Evolutionary conservation across 2,888 invertebrate species (phyloP).

Genomic region (Parnassius glacialis): DNA sequence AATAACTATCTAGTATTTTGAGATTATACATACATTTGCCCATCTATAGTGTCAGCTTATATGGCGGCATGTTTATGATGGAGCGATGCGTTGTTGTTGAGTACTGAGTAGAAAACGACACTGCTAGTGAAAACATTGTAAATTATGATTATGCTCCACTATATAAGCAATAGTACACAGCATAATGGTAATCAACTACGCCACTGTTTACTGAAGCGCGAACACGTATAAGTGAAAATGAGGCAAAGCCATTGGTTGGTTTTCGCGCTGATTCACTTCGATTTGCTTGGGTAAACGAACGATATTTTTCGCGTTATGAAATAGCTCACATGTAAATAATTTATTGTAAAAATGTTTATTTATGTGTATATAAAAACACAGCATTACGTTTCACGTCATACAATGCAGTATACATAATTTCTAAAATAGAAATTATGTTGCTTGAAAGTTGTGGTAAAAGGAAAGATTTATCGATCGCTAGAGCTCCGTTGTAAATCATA

Average conservation of each 20-base stretch:
- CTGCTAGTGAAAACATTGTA: slow-evolving; percentile 9
- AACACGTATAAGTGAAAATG: slow-evolving; percentile 11
- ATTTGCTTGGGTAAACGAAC: slow-evolving; percentile 1
- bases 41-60: too few species aligned
- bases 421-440: slow-evolving; percentile 10
- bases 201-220: slow-evolving; percentile 13
- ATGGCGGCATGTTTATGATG: not conserved
- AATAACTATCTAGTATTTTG: too few species aligned
- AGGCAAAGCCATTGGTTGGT: slow-evolving; percentile 13
- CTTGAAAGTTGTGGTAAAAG: slow-evolving; percentile 5
- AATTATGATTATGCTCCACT: slow-evolving; percentile 6
- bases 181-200: slow-evolving; percentile 4
- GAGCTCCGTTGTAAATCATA: slow-evolving; percentile 17
- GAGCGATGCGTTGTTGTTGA: not conserved
- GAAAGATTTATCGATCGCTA: slow-evolving; percentile 15
- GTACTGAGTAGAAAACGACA: not conserved
- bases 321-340: not conserved
- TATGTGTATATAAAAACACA: slow-evolving; percentile 1
- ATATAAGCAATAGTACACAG: slow-evolving; percentile 9
- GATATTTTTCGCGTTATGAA: not conserved
- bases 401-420: slow-evolving; percentile 4
- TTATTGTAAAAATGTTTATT: not conserved
- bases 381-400: not conserved
- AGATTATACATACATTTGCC: too few species aligned
- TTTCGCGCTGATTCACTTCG: slow-evolving; percentile 2